These are phyloP conservation scores for Amphiura filiformis DNA, from an alignment of 35 echinoderm and acorn worm genomes.

Conservation along the genomic window DNA sequence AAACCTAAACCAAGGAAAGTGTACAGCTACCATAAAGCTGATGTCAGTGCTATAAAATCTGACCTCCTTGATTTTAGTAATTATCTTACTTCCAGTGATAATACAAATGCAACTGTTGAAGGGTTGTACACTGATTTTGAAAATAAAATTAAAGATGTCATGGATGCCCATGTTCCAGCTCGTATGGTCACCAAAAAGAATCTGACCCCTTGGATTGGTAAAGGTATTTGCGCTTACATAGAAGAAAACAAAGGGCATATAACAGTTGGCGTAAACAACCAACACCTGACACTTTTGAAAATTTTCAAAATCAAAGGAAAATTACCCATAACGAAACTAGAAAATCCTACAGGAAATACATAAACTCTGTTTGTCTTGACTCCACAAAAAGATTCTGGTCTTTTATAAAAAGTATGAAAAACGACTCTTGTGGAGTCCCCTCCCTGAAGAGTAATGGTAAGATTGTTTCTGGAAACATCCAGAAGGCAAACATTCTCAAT, in stretches of 20 bases:
- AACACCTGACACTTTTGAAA: background rate
- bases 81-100: background rate
- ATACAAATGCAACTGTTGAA: background rate
- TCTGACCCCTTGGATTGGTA: background rate
- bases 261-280: background rate
- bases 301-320: background rate
- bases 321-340: background rate
- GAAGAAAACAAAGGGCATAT: conserved; percentile 3
- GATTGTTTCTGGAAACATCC: background rate
- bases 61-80: background rate
- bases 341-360: conserved; percentile 2
- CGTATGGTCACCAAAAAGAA: conserved; percentile 11
- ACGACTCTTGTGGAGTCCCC: background rate
- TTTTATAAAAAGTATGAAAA: background rate
- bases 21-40: conserved; percentile 1
- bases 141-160: background rate
- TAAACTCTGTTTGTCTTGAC: conserved; percentile 8
- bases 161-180: background rate
- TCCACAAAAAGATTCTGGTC: background rate
- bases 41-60: background rate
- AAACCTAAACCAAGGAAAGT: background rate
- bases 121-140: background rate
- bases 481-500: conserved; percentile 31
- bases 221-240: background rate
- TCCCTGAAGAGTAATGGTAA: background rate